Conservation (phyloP, 1,140 invertebrate species). For the Proales similis region DNA sequence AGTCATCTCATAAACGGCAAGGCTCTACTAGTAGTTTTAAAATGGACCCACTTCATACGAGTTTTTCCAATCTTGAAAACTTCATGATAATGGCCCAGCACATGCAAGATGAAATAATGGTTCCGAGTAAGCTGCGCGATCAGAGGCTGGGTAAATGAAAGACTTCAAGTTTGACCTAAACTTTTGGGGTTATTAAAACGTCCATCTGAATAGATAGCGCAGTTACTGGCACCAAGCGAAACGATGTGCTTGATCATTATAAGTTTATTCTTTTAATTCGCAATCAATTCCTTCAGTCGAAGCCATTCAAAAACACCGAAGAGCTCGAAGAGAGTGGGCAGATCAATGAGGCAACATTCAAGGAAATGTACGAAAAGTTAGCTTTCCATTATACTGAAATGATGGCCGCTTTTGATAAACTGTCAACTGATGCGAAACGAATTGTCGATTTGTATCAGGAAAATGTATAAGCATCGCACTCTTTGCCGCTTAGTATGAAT, state of each 20-base stretch:
- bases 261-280: conserved; percentile 29
- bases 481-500: too few species aligned
- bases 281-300: conserved; percentile 35
- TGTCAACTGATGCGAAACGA: conserved; percentile 17
- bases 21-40: conserved; percentile 25
- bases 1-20: conserved; percentile 35
- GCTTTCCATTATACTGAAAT: conserved; percentile 29
- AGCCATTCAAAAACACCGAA: conserved; percentile 33
- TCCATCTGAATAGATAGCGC: background rate
- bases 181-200: conserved; percentile 1
- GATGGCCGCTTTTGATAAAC: conserved; percentile 11
- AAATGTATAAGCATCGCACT: conserved; percentile 14
- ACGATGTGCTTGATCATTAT: conserved; percentile 38
- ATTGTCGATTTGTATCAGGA: conserved; percentile 32
- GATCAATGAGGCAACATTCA: conserved; percentile 18
- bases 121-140: conserved; percentile 26
- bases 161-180: background rate
- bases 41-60: conserved; percentile 14
- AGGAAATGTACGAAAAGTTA: conserved; percentile 32
- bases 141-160: background rate
- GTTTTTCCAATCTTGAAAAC: conserved; percentile 37
- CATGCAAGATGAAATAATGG: conserved; percentile 37
- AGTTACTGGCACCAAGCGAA: background rate
- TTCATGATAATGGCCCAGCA: conserved; percentile 28
- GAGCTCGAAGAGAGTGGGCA: conserved; percentile 1